Base-by-base conservation (phyloP, 2,888 invertebrate species). In the Eumerus sabulonum region DNA sequence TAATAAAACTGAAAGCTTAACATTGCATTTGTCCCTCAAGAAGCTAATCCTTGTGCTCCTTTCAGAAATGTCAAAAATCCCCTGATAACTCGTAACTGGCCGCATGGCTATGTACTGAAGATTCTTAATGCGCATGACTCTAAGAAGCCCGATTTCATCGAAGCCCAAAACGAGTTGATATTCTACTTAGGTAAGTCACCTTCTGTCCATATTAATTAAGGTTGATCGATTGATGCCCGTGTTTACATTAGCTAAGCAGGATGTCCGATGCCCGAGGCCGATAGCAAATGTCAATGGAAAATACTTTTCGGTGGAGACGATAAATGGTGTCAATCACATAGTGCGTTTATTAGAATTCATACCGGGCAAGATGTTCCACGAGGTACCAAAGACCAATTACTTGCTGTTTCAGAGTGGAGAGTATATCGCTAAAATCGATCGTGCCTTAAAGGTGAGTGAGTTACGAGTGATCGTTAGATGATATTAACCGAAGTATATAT, bases 111-210 rank as follows among this genome's bases (percentile, higher is more conserved):
- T 85, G 93, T 95, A 16, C 88, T 97, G 70, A 97, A 97, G 90
- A 92, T 97, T 54, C 90, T 95, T 83, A 97, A 97, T 89, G 92
- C 94, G 0, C 89, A 94, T 86, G 96, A 97, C 87, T 95, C 97
- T 0, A 90, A 92, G 84, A 93, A 94, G 51, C 86, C 90, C 0
- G 87, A 87, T 1, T 90, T 93, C 16, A 90, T 96, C 7, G 94
- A 95, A 71, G 95, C 93, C 0, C 96, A 96, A 88, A 94, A 92
- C 82, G 91, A 93, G 82, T 89, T 95, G 81, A 91, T 96, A 91
- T 87, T 94, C 38, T 93, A 92, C 86, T 90, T 96, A 83, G 90
- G 94, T 93, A 87, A 91, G 91, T 90, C 82, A 59, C n/a, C n/a
- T n/a, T n/a, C n/a, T n/a, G 17, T 40, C 12, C 17, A 56, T 27